These are phyloP conservation scores for Euura saliciscinereae DNA, from an alignment of 1,140 invertebrate species.

Conservation along the genomic window DNA sequence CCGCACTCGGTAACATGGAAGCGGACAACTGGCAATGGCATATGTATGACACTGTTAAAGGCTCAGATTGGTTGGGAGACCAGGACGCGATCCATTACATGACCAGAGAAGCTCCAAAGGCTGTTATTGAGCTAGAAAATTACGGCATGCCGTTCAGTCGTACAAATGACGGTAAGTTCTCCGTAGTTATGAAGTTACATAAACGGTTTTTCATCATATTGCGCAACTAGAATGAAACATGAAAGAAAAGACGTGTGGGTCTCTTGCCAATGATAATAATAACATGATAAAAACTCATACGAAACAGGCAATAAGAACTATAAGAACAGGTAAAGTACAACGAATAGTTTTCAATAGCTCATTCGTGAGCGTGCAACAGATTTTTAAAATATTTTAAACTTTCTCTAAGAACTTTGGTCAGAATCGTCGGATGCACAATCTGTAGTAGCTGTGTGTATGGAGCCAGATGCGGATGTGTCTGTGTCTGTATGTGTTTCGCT, in stretches of 20 bases:
- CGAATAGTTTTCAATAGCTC: neutral
- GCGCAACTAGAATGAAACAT: too few species aligned
- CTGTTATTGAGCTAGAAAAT: slow-evolving; percentile 98
- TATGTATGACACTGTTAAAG: slow-evolving; percentile 98
- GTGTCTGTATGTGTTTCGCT: neutral
- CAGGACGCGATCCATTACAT: slow-evolving; percentile 99
- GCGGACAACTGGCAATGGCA: slow-evolving; percentile 98
- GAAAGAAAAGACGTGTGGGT: too few species aligned
- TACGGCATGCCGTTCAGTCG: slow-evolving; percentile 98
- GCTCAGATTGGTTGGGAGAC: slow-evolving; percentile 99
- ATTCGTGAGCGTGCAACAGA: neutral
- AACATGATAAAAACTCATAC: neutral
- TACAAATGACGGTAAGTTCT: slow-evolving; percentile 74
- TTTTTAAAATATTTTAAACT: neutral
- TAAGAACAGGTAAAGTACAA: neutral
- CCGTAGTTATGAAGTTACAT: neutral
- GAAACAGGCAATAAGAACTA: neutral
- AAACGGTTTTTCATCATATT: neutral
- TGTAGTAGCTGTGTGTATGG: neutral
- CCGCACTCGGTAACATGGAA: slow-evolving; percentile 81
- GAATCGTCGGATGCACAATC: neutral
- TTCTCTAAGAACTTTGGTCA: neutral
- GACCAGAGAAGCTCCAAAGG: slow-evolving; percentile 95
- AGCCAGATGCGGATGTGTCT: neutral
- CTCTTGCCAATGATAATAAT: neutral